Base-by-base conservation (phyloP, 1,140 invertebrate genomes). In the Acarapis woodi region DNA sequence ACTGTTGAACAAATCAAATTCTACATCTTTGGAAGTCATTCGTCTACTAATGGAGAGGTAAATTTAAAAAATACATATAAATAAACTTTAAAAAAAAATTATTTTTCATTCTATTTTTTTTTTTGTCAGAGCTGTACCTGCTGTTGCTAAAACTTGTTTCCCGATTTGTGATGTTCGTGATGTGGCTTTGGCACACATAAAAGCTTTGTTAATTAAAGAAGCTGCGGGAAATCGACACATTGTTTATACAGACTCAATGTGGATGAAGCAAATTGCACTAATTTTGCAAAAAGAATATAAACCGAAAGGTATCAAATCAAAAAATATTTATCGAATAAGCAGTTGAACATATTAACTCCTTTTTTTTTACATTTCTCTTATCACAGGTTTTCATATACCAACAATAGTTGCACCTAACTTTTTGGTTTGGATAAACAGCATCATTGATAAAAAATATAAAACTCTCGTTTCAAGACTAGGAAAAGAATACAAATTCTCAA, bases 141-240 rank as follows among this genome's bases (percentile, higher is more conserved):
- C 57, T 36, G 38, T 61, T 9, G 61, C 64, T 1, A 53, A 56
- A 42, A 43, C 65, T 4, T 53, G 57, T 44, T 50, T 65, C 20
- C 45, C 53, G 2, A 40, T 62, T 15, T 57, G 60, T 37, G 63
- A 65, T 47, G 63, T 65, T 4, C 49, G 64, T 24, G 64, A 65
- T 49, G 63, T 65, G 6, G 64, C 64, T 4, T 29, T 44, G 22
- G 64, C 62, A 9, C 64, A 66, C 44, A 48, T 65, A 34, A 54
- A 57, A 45, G 62, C 63, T 10, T 57, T 66, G 51, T 55, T 50
- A 4, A 39, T 52, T 8, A 49, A 53, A 12, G 57, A 62, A 39
- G 58, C 61, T 15, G 59, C 54, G 36, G 61, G 61, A 47, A 45
- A 60, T 41, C 48, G 59, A 12, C 53, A 59, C 38, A 46, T 61